A percentile compares a stretch with the other conserved stretches of the same genome.
These are phyloP conservation scores for Nymphalis io DNA, from an alignment of 1,140 invertebrate species.

Conservation along the genomic window DNA sequence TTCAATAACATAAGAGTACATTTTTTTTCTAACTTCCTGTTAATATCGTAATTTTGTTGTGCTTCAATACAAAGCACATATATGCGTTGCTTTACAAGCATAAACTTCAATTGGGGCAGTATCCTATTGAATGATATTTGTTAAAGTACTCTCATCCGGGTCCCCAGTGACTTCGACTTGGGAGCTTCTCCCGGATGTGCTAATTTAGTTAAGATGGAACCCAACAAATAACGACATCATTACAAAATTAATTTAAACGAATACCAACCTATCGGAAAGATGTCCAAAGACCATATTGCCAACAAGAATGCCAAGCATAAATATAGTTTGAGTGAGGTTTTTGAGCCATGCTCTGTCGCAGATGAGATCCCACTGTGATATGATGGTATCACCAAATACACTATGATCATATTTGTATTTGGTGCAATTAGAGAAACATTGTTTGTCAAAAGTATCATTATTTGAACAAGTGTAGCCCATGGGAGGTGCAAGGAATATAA, in stretches of 20 bases:
- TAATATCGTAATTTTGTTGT: neutral
- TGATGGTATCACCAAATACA: slow-evolving; percentile 86
- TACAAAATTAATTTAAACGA: slow-evolving; percentile 9
- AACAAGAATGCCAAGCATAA: slow-evolving; percentile 88
- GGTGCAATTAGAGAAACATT: slow-evolving; percentile 78
- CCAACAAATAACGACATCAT: slow-evolving; percentile 12
- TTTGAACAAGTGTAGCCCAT: slow-evolving; percentile 72
- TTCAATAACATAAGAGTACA: neutral
- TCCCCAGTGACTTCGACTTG: slow-evolving; percentile 36
- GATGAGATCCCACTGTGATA: slow-evolving; percentile 88
- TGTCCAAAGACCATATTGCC: slow-evolving; percentile 87
- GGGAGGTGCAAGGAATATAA: slow-evolving; percentile 84
- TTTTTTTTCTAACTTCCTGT: neutral
- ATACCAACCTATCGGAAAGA: slow-evolving; percentile 86
- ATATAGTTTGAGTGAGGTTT: slow-evolving; percentile 87
- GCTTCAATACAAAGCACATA: neutral
- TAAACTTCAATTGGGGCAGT: slow-evolving; percentile 23
- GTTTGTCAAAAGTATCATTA: slow-evolving; percentile 60
- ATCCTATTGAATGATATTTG: slow-evolving; percentile 36
- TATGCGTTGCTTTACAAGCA: neutral
- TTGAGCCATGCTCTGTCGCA: slow-evolving; percentile 84
- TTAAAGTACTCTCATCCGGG: slow-evolving; percentile 66
- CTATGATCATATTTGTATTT: slow-evolving; percentile 82
- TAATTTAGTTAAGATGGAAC: slow-evolving; percentile 52
- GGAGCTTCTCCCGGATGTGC: slow-evolving; percentile 51